Evolutionary conservation across 1,140 invertebrate species (phyloP).

Genomic region (Zaprionus lachaisei): DNA sequence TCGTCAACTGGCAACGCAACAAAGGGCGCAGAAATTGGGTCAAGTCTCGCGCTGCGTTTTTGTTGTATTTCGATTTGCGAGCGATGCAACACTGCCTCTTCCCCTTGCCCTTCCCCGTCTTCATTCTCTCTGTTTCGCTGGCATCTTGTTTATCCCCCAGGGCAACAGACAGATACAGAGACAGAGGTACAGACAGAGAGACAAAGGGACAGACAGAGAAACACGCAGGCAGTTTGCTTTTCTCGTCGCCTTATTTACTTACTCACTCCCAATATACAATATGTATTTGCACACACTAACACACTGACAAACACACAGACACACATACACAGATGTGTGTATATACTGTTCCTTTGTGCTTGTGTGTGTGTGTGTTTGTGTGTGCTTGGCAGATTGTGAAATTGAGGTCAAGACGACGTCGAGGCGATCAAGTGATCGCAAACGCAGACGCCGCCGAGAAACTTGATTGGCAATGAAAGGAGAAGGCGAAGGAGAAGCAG

Average conservation of each 20-base stretch:
- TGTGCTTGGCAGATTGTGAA: constrained; percentile 50
- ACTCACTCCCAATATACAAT: background rate
- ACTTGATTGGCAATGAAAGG: constrained; percentile 12
- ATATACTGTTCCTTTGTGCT: constrained; percentile 48
- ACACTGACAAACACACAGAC: background rate
- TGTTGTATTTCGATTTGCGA: constrained; percentile 25
- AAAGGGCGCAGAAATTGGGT: constrained; percentile 75
- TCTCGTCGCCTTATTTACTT: constrained; percentile 61
- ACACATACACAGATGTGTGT: constrained; percentile 9
- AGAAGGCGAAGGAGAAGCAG: background rate
- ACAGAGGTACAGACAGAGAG: constrained; percentile 2
- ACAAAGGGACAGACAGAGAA: background rate
- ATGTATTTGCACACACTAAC: background rate
- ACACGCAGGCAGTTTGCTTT: constrained; percentile 11
- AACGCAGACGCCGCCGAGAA: constrained; percentile 5
- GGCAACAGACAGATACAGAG: background rate
- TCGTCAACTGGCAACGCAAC: constrained; percentile 72
- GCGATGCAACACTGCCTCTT: background rate
- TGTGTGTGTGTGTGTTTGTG: constrained; percentile 2
- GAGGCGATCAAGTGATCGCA: constrained; percentile 41
- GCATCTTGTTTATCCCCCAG: constrained; percentile 2
- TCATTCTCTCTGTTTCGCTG: background rate
- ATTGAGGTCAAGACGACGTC: constrained; percentile 70
- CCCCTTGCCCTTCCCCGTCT: background rate
- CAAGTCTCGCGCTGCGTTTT: constrained; percentile 61